These are phyloP conservation scores for Itoplectis maculator DNA, from an alignment of 2,888 invertebrate genomes.

Conservation along the genomic window DNA sequence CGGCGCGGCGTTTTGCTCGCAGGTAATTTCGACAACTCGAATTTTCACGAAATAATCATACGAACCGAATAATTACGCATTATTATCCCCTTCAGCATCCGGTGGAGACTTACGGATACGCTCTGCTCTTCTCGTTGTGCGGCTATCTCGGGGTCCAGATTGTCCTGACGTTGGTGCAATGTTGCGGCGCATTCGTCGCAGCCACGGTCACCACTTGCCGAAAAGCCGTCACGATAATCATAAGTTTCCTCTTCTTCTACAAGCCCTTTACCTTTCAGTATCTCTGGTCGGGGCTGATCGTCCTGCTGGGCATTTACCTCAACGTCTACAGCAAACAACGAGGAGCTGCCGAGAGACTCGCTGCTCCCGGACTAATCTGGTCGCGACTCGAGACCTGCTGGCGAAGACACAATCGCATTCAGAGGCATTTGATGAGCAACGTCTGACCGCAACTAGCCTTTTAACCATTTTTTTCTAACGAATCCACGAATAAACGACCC, in stretches of 20 bases:
- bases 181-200: slow-evolving; percentile 95
- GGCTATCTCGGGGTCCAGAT: slow-evolving; percentile 98
- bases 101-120: slow-evolving; percentile 92
- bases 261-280: slow-evolving; percentile 97
- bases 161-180: slow-evolving; percentile 94
- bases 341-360: slow-evolving; percentile 55
- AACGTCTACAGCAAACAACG: slow-evolving; percentile 93
- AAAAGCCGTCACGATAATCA: slow-evolving; percentile 95
- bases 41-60: no score
- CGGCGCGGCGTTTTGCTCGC: slow-evolving; percentile 91
- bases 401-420: slow-evolving; percentile 76
- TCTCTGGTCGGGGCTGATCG: slow-evolving; percentile 95
- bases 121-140: slow-evolving; percentile 93
- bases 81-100: slow-evolving; percentile 90
- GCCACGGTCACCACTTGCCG: slow-evolving; percentile 96
- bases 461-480: background rate
- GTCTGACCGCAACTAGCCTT: slow-evolving; percentile 63
- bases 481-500: slow-evolving; percentile 23
- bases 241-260: slow-evolving; percentile 96
- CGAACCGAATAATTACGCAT: no score
- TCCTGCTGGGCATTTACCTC: slow-evolving; percentile 96
- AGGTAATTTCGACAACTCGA: no score
- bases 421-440: slow-evolving; percentile 75
- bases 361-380: slow-evolving; percentile 68
- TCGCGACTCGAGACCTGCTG: slow-evolving; percentile 70